A percentile compares a stretch with the other conserved stretches of the same genome.
phyloP scores from a whole-genome alignment of 2,113 vertebrate genomes.

The Esox niger region DNA sequence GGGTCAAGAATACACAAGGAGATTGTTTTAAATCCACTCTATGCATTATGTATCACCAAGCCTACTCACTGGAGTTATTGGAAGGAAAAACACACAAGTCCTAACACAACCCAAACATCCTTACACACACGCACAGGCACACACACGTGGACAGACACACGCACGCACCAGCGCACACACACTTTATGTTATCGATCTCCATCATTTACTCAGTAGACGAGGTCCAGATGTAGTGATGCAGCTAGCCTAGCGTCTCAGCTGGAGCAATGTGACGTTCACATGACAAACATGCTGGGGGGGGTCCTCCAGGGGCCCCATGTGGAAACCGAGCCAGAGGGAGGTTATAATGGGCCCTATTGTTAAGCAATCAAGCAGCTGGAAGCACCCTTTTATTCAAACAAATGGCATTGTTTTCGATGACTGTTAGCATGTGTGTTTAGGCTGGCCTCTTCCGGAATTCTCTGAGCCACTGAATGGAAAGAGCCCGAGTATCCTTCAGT shows the following conservation, averaged over 20 bases:
- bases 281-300: slow-evolving; percentile 4
- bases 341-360: slow-evolving; percentile 35
- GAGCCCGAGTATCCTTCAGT: neutral
- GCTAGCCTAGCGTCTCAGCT: neutral
- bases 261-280: slow-evolving; percentile 16
- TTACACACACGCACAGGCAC: slow-evolving; percentile 19
- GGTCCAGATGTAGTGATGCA: neutral
- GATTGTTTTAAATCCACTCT: slow-evolving; percentile 14
- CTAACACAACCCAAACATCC: no score
- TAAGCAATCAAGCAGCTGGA: slow-evolving; percentile 15
- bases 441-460: neutral
- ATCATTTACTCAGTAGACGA: neutral
- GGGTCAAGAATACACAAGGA: slow-evolving; percentile 26
- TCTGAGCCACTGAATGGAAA: neutral
- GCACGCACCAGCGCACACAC: slow-evolving; percentile 13
- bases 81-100: neutral
- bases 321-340: slow-evolving; percentile 15
- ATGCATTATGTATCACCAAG: slow-evolving; percentile 23
- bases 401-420: slow-evolving; percentile 11
- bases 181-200: neutral
- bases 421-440: neutral
- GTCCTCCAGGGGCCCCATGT: neutral
- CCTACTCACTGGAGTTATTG: slow-evolving; percentile 6
- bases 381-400: slow-evolving; percentile 29
- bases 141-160: neutral